Base-by-base conservation (phyloP, 2,888 invertebrate genomes). In the Scaptomyza cyrtandrae region DNA sequence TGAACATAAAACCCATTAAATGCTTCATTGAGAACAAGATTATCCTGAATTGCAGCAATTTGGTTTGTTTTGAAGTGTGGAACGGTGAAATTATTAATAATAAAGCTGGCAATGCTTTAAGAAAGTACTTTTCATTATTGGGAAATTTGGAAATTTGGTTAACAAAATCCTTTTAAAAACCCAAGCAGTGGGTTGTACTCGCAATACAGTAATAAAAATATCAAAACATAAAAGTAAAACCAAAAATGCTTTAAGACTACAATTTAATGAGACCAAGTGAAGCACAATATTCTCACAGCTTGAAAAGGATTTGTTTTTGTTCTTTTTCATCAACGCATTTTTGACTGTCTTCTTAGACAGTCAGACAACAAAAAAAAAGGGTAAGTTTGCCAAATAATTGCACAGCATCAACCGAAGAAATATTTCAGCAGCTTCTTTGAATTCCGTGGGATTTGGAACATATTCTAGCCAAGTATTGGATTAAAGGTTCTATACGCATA, bases 391-490 rank as follows among this genome's bases (percentile, higher is more conserved):
- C 35, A 54, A 77, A 65, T 61, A 53, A 49, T 53, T 50, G 59
- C 63, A 53, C 52, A 58, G 69, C 65, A 63, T 66, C 19, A 52
- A 50, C 39, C 7, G 14, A 27, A 45, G 52, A 65, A 73, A 60
- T 60, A 10, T 45, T 49, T 65, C 69, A 16, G 14, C 41, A 41
- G 39, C 13, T 52, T 24, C 39, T 27, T 16, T 52, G 48, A 68
- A 66, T 54, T 67, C 50, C 65, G 33, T 76, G 75, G 59, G 86
- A 87, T 85, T 72, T 68, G 33, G 52, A 1, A 31, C 14, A 16
- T 16, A 19, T 53, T n/a, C 50, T 31, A 5, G 10, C 31, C 29
- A 41, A 14, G 53, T 45, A 16, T 9, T 39, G n/a, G 37, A 27
- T 24, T 11, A 5, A 24, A 35, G 37, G 35, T 44, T 35, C 14